phyloP scores from a whole-genome alignment of 2,888 invertebrate species.

The Cheilosia impressa region DNA sequence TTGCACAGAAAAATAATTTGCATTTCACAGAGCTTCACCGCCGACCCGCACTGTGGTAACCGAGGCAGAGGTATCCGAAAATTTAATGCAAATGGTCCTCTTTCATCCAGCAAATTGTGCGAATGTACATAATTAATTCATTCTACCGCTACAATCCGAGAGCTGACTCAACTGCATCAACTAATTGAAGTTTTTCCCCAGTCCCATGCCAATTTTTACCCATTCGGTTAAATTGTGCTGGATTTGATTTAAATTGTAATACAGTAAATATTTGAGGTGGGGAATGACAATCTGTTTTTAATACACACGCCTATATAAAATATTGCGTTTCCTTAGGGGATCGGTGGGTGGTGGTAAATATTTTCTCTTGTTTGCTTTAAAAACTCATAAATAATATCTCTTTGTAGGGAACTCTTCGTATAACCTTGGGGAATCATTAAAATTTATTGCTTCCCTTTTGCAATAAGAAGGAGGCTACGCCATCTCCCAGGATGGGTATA shows the following conservation, averaged over 20 bases:
- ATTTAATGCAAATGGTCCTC: conserved; percentile 42
- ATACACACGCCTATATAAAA: not conserved
- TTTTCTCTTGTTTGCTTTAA: conserved; percentile 13
- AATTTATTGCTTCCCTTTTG: conserved; percentile 56
- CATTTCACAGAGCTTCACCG: conserved; percentile 24
- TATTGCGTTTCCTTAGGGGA: not conserved
- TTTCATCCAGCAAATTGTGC: conserved; percentile 23
- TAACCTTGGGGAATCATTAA: conserved; percentile 47
- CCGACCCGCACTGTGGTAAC: not conserved
- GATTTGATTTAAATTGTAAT: conserved; percentile 25
- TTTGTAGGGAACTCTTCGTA: conserved; percentile 7
- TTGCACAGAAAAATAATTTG: conserved; percentile 20
- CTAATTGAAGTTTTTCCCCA: conserved; percentile 32
- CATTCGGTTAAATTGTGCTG: conserved; percentile 2
- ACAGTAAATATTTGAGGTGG: conserved; percentile 25
- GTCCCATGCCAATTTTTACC: not conserved
- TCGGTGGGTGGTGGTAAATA: conserved; percentile 1
- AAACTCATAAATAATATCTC: conserved; percentile 27
- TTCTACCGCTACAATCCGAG: conserved; percentile 10
- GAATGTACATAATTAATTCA: conserved; percentile 46
- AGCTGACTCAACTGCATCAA: conserved; percentile 13
- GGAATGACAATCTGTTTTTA: conserved; percentile 9
- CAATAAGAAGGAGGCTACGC: conserved; percentile 5
- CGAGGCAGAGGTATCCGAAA: conserved; percentile 32
- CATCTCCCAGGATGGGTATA: not conserved